Base-by-base conservation (phyloP, 2,113 vertebrate species). In the Lucifuga dentata region DNA sequence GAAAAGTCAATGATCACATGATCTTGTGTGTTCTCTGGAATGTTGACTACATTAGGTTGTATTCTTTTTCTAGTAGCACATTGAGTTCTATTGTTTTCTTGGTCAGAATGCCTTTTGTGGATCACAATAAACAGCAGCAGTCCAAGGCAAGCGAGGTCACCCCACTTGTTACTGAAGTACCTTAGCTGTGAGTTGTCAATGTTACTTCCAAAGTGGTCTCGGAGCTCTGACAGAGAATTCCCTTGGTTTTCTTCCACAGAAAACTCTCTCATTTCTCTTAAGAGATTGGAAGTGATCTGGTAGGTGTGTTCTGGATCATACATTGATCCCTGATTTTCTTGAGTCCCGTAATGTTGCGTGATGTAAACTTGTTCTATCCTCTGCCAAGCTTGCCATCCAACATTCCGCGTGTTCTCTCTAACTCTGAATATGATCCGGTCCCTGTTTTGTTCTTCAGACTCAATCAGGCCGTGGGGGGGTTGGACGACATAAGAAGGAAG, bases 271-370 rank as follows among this genome's bases (percentile, higher is more conserved):
- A 90, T 72, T 48, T 81, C 17, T 35, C 43, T 75, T 11, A 89
- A 21, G 26, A 89, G 85, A 55, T 66, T 55, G 1, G 0, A 19
- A 3, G 76, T 81, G 61, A 91, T 44, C 17, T 5, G 26, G 65
- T 86, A 91, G 1, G 89, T 91, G 1, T 88, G 13, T 0, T 3
- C 15, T n/a, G 76, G 86, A 50, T 91, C 78, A 36, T 90, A 91
- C 1, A 0, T 1, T 2, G 57, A 67, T n/a, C 68, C 75, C 44
- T 52, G 76, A 19, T 23, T 0, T 13, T 66, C 49, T 17, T 7
- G 40, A 4, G 35, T 11, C 4, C 24, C 51, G 19, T 75, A 77
- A 68, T 91, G 89, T 55, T 91, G 89, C 7, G 89, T 91, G 43
- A 90, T 78, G 21, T 81, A 89, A 8, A 88, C 83, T 21, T 43